Percentiles rank a stretch among this genome's conserved stretches.
These are phyloP conservation scores for Saxicola maurus DNA, from an alignment of 2,797 vertebrate genomes.

Conservation along the genomic window DNA sequence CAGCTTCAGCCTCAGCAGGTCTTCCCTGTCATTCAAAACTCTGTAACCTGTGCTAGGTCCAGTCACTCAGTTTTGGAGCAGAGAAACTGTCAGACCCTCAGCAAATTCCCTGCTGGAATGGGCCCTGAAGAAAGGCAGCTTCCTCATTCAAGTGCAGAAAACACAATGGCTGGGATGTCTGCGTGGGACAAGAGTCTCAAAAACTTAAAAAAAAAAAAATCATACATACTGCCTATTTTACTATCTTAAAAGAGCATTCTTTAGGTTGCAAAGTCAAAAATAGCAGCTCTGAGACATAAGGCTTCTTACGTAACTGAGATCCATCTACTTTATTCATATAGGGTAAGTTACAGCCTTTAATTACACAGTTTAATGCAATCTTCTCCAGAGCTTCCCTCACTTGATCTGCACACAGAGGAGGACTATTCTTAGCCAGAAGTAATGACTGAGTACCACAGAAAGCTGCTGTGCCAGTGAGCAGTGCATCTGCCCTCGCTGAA, in stretches of 20 bases:
- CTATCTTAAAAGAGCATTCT: neutral
- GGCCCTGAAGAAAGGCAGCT: neutral
- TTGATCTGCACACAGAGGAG: neutral
- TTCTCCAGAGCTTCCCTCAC: conserved; percentile 1
- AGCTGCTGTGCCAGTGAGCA: neutral
- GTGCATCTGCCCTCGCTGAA: neutral
- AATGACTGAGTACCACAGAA: neutral
- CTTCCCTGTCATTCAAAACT: neutral
- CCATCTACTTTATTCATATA: neutral
- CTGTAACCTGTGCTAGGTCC: neutral
- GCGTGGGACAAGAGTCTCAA: neutral
- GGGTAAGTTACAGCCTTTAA: neutral
- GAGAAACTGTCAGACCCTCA: neutral
- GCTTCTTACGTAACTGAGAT: neutral
- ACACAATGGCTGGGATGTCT: neutral
- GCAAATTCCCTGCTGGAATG: neutral
- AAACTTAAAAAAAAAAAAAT: neutral
- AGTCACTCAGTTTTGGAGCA: neutral
- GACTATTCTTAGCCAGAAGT: neutral
- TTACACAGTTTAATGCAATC: neutral
- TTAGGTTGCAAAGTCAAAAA: conserved; percentile 3
- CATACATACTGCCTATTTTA: neutral
- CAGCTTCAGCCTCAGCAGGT: neutral
- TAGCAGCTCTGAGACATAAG: conserved; percentile 5
- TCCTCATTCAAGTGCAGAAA: neutral